These are phyloP conservation scores for Triops longicaudatus DNA, from an alignment of 1,140 invertebrate species.

Conservation along the genomic window DNA sequence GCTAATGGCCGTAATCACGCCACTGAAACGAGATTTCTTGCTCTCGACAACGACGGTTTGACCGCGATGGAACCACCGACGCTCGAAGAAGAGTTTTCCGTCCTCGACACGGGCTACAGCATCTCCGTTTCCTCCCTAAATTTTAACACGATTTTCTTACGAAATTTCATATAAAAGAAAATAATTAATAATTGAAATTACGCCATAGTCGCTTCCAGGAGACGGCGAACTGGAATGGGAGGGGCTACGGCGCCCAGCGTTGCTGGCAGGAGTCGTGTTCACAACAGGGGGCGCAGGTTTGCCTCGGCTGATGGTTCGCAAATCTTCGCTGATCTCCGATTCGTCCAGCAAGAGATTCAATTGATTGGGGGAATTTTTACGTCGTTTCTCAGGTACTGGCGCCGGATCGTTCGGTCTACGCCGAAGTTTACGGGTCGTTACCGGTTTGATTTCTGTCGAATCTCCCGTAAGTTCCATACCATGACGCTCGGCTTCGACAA, in stretches of 20 bases:
- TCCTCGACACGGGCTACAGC: constrained; percentile 81
- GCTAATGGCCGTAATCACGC: constrained; percentile 78
- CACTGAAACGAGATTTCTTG: constrained; percentile 71
- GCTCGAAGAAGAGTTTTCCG: constrained; percentile 86
- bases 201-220: background rate
- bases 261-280: background rate
- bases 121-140: constrained; percentile 32
- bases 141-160: constrained; percentile 34
- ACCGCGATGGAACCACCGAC: constrained; percentile 86
- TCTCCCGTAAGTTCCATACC: constrained; percentile 80
- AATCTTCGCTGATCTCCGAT: constrained; percentile 76
- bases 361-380: constrained; percentile 64
- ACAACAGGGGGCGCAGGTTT: constrained; percentile 33
- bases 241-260: background rate
- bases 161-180: background rate
- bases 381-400: constrained; percentile 56
- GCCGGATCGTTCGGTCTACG: constrained; percentile 86
- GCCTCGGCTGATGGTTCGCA: constrained; percentile 69
- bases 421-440: constrained; percentile 73
- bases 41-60: constrained; percentile 86
- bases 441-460: constrained; percentile 61
- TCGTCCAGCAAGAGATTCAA: constrained; percentile 80
- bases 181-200: background rate
- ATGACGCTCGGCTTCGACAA: constrained; percentile 77
- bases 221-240: constrained; percentile 20